Percentiles rank a stretch among this genome's conserved stretches.
phyloP scores from a whole-genome alignment of 2,797 vertebrate genomes.

The Brachymystax lenok region DNA sequence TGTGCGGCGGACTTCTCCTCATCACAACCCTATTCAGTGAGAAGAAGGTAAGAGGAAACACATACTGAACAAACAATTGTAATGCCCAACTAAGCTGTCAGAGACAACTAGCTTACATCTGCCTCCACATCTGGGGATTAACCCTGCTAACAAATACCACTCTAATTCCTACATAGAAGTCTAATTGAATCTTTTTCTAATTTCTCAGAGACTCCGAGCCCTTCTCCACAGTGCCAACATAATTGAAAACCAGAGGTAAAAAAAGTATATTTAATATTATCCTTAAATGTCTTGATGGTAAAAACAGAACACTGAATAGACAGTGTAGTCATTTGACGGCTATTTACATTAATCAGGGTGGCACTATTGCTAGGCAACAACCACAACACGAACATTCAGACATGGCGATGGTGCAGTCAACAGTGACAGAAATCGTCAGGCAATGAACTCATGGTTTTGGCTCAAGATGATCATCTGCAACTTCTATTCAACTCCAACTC shows the following conservation, averaged over 20 bases:
- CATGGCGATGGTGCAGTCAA: background rate
- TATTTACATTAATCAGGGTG: background rate
- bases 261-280: background rate
- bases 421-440: too few relatives aligned
- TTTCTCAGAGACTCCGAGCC: slow-evolving; percentile 22
- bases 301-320: background rate
- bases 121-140: background rate
- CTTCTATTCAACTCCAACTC: too few relatives aligned
- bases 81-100: background rate
- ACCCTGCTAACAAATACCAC: background rate
- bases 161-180: background rate
- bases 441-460: background rate
- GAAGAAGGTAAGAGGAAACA: slow-evolving; percentile 24
- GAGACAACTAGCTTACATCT: background rate
- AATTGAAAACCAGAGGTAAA: slow-evolving; percentile 25
- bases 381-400: background rate
- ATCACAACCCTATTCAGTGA: slow-evolving; percentile 20
- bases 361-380: background rate
- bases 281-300: background rate
- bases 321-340: background rate
- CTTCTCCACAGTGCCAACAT: slow-evolving; percentile 4
- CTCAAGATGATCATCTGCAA: background rate
- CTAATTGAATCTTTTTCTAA: background rate
- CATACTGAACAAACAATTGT: background rate
- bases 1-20: slow-evolving; percentile 43